Evolutionary conservation across 2,113 vertebrate genomes (phyloP).

Genomic region (Nicator chloris): DNA sequence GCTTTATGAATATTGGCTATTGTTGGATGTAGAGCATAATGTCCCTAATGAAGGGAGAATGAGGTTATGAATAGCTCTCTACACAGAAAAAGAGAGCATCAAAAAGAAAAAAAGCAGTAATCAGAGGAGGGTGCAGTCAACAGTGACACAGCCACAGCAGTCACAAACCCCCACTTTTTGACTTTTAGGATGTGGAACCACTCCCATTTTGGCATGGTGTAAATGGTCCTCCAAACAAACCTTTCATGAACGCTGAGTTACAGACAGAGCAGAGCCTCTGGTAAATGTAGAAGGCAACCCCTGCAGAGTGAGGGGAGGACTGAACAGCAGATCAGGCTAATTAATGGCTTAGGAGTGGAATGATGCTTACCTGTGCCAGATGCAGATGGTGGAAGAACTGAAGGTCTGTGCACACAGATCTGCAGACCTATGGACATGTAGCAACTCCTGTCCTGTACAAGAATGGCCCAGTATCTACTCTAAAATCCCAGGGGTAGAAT

Average conservation of each 20-base stretch:
- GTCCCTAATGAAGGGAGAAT: neutral
- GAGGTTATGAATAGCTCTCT: neutral
- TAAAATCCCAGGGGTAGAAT: neutral
- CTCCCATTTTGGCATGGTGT: neutral
- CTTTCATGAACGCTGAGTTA: neutral
- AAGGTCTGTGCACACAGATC: neutral
- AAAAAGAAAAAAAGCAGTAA: neutral
- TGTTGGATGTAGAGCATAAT: neutral
- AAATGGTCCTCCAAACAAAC: neutral
- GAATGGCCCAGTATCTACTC: neutral
- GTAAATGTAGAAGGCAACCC: neutral
- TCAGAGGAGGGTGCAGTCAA: neutral
- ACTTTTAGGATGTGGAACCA: neutral
- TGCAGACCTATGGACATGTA: neutral
- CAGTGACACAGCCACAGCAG: neutral
- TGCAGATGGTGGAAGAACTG: neutral
- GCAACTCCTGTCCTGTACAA: neutral
- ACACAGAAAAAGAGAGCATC: neutral
- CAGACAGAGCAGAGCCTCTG: neutral
- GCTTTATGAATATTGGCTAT: neutral
- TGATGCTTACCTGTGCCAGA: neutral
- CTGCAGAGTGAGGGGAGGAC: neutral
- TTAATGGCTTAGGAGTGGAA: neutral
- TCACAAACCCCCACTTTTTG: neutral
- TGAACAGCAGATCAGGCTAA: neutral